phyloP scores from a whole-genome alignment of 2,113 vertebrate genomes.

The Proteles cristata region DNA sequence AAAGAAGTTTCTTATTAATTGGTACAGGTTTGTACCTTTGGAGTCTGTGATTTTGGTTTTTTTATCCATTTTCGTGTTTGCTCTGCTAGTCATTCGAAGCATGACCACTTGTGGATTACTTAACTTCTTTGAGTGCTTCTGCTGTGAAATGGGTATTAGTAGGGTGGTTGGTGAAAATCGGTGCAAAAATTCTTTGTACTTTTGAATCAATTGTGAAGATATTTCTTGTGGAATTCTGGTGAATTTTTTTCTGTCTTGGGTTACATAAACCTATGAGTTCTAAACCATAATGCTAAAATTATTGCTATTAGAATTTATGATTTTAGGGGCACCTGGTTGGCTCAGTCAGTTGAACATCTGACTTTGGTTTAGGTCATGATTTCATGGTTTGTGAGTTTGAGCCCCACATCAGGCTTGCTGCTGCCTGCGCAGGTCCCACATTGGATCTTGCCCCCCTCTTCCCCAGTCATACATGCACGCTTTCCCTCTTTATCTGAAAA shows the following conservation, averaged over 20 bases:
- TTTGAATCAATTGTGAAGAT: neutral
- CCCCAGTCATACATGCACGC: no score
- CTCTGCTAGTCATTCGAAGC: neutral
- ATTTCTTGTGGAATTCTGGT: neutral
- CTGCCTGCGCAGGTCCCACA: no score
- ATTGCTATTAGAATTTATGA: neutral
- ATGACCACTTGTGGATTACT: neutral
- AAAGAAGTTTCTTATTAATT: neutral
- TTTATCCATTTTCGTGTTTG: neutral
- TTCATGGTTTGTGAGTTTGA: no score
- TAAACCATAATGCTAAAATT: neutral
- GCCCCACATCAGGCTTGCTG: no score
- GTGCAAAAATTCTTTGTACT: neutral
- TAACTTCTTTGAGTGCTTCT: neutral
- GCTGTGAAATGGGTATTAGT: neutral
- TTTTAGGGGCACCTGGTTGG: neutral
- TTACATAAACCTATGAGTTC: neutral
- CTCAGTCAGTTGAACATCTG: no score
- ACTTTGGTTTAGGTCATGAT: no score
- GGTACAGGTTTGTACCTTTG: neutral
- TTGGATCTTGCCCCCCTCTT: no score
- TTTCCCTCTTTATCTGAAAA: no score
- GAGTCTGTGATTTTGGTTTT: neutral
- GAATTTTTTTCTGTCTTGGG: neutral
- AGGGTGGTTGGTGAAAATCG: constrained; percentile 5